Conservation (phyloP, 1,140 invertebrate genomes). For the Ostrea edulis region DNA sequence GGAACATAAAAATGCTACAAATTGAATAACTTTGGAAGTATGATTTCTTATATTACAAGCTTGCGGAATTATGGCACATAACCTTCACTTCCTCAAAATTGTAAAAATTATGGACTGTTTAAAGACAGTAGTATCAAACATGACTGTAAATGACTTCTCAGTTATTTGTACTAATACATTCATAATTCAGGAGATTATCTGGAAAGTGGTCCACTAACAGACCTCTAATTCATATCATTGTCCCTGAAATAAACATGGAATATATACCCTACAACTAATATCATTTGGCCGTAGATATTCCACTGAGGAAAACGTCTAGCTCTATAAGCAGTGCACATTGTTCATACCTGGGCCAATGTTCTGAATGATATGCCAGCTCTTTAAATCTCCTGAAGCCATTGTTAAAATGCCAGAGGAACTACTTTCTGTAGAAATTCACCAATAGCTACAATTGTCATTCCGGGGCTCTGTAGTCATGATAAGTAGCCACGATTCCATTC, state of each 20-base stretch:
- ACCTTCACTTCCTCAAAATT: too few relatives aligned
- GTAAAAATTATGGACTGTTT: too few relatives aligned
- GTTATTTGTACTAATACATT: not conserved
- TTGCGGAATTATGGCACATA: too few relatives aligned
- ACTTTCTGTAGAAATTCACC: constrained; percentile 8
- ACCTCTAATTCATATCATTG: not conserved
- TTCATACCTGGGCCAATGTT: constrained; percentile 9
- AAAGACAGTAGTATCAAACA: not conserved
- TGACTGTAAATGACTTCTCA: not conserved
- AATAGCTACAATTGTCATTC: not conserved
- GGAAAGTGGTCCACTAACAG: not conserved
- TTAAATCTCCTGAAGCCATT: constrained; percentile 28
- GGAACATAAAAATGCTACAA: too few relatives aligned
- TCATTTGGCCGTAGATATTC: not conserved
- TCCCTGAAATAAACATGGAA: not conserved
- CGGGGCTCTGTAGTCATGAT: not conserved
- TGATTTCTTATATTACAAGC: too few relatives aligned
- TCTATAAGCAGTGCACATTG: not conserved
- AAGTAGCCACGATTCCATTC: not conserved
- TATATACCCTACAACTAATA: not conserved
- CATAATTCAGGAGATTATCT: not conserved
- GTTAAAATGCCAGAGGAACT: not conserved
- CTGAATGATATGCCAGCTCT: not conserved
- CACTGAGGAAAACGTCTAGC: not conserved
- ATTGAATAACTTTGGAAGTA: too few relatives aligned